These are phyloP conservation scores for Drosophila kikkawai DNA, from an alignment of 1,140 invertebrate species.

Conservation along the genomic window DNA sequence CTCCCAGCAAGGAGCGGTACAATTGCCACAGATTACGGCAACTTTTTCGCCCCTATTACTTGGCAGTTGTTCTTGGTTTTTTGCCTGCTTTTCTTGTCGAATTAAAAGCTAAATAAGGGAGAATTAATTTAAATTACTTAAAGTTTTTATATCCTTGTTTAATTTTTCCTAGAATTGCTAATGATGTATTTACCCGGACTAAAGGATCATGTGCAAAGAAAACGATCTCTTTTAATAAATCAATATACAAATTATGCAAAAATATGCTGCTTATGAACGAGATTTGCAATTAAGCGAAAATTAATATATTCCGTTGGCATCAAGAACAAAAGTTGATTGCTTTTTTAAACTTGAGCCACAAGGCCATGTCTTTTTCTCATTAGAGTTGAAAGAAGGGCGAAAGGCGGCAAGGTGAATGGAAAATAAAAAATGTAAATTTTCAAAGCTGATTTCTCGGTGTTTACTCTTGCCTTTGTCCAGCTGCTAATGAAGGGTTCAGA, in stretches of 20 bases:
- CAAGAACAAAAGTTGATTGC: conserved; percentile 23
- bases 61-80: background rate
- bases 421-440: conserved; percentile 62
- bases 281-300: background rate
- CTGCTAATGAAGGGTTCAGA: conserved; percentile 39
- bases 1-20: conserved; percentile 7
- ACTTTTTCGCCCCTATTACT: background rate
- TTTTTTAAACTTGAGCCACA: conserved; percentile 7
- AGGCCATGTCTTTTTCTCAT: conserved; percentile 17
- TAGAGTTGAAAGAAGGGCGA: conserved; percentile 1
- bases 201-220: background rate
- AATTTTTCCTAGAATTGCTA: background rate
- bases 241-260: background rate
- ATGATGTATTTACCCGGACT: background rate
- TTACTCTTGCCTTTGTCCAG: conserved; percentile 19
- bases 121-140: background rate
- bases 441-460: conserved; percentile 49
- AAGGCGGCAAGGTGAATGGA: background rate
- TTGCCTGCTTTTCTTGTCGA: background rate
- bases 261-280: background rate
- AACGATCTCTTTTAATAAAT: background rate
- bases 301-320: background rate
- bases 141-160: background rate
- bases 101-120: background rate
- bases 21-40: conserved; percentile 4